phyloP scores from a whole-genome alignment of 2,113 vertebrate species.

The Amphiprion percula region DNA sequence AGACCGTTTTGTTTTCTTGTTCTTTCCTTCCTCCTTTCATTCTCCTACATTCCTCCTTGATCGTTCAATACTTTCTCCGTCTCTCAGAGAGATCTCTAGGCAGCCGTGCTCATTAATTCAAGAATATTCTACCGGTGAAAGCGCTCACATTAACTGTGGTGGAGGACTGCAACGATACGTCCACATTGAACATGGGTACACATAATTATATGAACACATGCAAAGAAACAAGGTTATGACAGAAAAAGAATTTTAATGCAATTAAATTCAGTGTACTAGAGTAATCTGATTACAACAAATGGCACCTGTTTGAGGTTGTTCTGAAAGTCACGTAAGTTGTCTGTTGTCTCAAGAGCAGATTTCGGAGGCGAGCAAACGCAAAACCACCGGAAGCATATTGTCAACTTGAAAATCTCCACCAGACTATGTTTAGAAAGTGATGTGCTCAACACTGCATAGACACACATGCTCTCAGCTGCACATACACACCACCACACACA shows the following conservation, averaged over 20 bases:
- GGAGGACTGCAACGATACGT: slow-evolving; percentile 4
- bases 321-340: background rate
- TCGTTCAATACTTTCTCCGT: slow-evolving; percentile 38
- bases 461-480: background rate
- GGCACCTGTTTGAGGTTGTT: background rate
- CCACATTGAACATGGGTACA: background rate
- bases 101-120: slow-evolving; percentile 53
- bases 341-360: background rate
- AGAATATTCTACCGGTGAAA: slow-evolving; percentile 25
- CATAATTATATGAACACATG: background rate
- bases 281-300: slow-evolving; percentile 11
- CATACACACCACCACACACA: slow-evolving; percentile 4
- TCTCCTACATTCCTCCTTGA: slow-evolving; percentile 27
- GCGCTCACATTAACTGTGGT: slow-evolving; percentile 5
- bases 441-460: slow-evolving; percentile 7
- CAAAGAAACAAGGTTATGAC: background rate
- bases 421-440: slow-evolving; percentile 1
- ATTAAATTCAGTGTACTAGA: background rate
- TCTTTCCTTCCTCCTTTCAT: slow-evolving; percentile 28
- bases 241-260: background rate
- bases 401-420: slow-evolving; percentile 7
- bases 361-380: background rate
- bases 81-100: slow-evolving; percentile 41
- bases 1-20: slow-evolving; percentile 34
- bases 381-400: background rate